Percentiles rank a stretch among this genome's conserved stretches.
Evolutionary conservation across 2,797 vertebrate species (phyloP).

Genomic region (Myotis daubentonii): DNA sequence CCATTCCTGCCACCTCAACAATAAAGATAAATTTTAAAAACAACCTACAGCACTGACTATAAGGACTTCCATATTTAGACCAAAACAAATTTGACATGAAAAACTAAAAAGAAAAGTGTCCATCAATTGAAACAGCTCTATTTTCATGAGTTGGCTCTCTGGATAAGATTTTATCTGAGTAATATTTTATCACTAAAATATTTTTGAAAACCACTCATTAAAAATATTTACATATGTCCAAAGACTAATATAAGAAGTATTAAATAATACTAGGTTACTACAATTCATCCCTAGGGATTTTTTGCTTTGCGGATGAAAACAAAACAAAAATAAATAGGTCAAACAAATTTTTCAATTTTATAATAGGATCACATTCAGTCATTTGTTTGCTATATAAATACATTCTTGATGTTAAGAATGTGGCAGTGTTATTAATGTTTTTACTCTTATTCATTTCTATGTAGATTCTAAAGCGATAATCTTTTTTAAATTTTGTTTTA

Average conservation of each 20-base stretch:
- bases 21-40: no score
- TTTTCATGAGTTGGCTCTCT: neutral
- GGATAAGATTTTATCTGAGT: neutral
- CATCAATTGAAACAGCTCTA: neutral
- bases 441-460: neutral
- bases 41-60: no score
- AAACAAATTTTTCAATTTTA: slow-evolving; percentile 13
- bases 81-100: no score
- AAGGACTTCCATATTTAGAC: no score
- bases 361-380: neutral
- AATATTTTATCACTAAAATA: slow-evolving; percentile 17
- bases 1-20: no score
- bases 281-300: neutral
- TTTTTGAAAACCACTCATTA: neutral
- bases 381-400: neutral
- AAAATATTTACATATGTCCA: neutral
- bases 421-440: neutral
- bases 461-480: neutral
- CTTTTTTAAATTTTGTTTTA: no score
- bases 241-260: neutral
- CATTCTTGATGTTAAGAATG: neutral
- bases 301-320: neutral
- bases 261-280: neutral
- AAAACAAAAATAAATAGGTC: neutral
- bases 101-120: no score